phyloP scores from a whole-genome alignment of 2,888 invertebrate species.

The Drosophila paramelanica region DNA sequence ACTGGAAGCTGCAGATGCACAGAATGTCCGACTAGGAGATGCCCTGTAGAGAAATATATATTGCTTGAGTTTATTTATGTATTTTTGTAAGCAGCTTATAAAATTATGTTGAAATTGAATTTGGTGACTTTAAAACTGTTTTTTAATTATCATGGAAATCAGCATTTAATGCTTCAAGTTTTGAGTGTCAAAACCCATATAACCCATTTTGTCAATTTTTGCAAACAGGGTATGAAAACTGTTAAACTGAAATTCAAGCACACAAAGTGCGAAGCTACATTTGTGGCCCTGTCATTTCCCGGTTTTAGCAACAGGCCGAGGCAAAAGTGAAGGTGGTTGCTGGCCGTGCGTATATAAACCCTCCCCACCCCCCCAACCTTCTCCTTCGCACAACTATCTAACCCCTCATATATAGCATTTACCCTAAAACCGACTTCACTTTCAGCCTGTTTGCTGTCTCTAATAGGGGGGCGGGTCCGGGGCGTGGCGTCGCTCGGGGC shows the following conservation, averaged over 20 bases:
- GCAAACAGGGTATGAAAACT: neutral
- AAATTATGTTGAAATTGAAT: too few relatives aligned
- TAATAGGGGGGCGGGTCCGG: conserved; percentile 10
- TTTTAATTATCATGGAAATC: too few relatives aligned
- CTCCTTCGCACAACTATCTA: neutral
- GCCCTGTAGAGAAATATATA: neutral
- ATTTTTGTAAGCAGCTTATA: too few relatives aligned
- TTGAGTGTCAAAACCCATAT: too few relatives aligned
- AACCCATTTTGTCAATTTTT: neutral
- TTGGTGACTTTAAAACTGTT: neutral
- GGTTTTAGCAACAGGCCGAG: conserved; percentile 36
- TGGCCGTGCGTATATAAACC: neutral
- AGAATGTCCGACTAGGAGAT: neutral
- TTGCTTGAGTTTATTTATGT: too few relatives aligned
- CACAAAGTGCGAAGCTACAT: conserved; percentile 3
- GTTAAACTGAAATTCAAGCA: conserved; percentile 6
- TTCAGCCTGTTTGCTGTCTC: conserved; percentile 46
- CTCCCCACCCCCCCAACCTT: neutral
- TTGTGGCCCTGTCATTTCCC: conserved; percentile 19
- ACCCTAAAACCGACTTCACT: conserved; percentile 51
- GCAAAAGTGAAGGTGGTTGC: conserved; percentile 43
- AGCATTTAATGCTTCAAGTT: too few relatives aligned
- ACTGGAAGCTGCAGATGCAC: neutral
- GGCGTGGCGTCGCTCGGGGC: conserved; percentile 8
- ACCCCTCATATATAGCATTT: neutral